Conservation (phyloP, 2,888 invertebrate species). For the Acrobasis consociella region DNA sequence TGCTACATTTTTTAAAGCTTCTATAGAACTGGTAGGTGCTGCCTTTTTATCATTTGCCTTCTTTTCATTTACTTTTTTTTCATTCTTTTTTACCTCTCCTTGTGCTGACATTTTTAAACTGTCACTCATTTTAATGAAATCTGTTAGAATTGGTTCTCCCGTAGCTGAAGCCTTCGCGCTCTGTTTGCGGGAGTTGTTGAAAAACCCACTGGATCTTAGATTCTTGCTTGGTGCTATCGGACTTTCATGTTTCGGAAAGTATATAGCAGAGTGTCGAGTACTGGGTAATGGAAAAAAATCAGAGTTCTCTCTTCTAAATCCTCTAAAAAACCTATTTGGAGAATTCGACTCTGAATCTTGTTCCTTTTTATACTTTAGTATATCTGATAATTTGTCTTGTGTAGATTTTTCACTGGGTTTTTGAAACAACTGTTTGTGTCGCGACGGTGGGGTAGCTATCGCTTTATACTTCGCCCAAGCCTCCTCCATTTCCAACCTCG, state of each 20-base stretch:
- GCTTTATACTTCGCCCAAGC: slow-evolving; percentile 73
- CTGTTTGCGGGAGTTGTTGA: slow-evolving; percentile 86
- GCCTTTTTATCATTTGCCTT: slow-evolving; percentile 42
- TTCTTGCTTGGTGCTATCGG: slow-evolving; percentile 74
- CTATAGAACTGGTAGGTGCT: slow-evolving; percentile 60
- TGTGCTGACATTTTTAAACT: slow-evolving; percentile 74
- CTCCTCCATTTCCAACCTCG: slow-evolving; percentile 75
- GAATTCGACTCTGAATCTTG: slow-evolving; percentile 89
- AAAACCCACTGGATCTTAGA: slow-evolving; percentile 86
- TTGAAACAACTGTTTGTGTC: slow-evolving; percentile 65
- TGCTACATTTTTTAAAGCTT: slow-evolving; percentile 72
- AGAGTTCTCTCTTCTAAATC: slow-evolving; percentile 92
- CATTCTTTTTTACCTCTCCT: slow-evolving; percentile 63
- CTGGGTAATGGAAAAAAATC: slow-evolving; percentile 91
- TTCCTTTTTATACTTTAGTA: slow-evolving; percentile 84
- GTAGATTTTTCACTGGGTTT: slow-evolving; percentile 66
- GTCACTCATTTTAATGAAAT: slow-evolving; percentile 85
- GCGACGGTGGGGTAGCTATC: slow-evolving; percentile 68
- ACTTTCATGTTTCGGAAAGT: slow-evolving; percentile 82
- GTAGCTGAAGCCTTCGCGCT: slow-evolving; percentile 65
- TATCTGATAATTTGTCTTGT: slow-evolving; percentile 73
- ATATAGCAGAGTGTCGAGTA: slow-evolving; percentile 88
- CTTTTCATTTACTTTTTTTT: slow-evolving; percentile 53
- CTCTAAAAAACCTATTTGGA: slow-evolving; percentile 88
- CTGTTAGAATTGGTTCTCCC: slow-evolving; percentile 88